Evolutionary conservation across 2,113 vertebrate species (phyloP).

Genomic region (Bujurquina vittata): DNA sequence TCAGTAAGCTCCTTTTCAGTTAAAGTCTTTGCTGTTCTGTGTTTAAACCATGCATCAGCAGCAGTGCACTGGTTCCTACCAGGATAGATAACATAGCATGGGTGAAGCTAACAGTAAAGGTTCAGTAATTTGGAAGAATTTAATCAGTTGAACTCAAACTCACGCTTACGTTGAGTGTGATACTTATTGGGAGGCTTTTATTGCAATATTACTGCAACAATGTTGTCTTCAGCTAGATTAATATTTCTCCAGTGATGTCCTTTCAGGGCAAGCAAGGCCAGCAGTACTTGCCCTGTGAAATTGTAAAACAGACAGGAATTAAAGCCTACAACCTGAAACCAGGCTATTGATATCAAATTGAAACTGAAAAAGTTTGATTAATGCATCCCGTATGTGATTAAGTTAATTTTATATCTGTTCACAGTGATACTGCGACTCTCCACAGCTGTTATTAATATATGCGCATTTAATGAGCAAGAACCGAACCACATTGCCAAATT

Average conservation of each 20-base stretch:
- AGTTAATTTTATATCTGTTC: no score
- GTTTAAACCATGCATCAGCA: not conserved
- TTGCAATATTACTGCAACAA: not conserved
- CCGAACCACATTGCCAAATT: not conserved
- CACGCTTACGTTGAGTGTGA: not conserved
- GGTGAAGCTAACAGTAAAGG: no score
- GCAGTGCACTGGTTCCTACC: not conserved
- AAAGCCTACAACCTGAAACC: not conserved
- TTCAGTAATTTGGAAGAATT: no score
- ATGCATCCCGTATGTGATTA: no score
- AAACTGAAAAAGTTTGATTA: no score
- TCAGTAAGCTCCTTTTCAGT: not conserved
- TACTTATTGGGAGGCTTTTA: not conserved
- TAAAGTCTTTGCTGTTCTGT: not conserved
- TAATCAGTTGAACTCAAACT: no score
- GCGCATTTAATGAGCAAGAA: not conserved
- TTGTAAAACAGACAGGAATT: not conserved
- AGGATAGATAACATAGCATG: no score
- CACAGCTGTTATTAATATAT: no score
- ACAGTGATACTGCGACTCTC: no score
- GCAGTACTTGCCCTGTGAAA: not conserved
- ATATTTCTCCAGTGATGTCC: not conserved
- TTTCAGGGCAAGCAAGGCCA: not conserved
- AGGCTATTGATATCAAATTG: no score
- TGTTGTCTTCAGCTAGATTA: not conserved